phyloP scores from a whole-genome alignment of 1,140 invertebrate genomes.

The Radopholus similis region DNA sequence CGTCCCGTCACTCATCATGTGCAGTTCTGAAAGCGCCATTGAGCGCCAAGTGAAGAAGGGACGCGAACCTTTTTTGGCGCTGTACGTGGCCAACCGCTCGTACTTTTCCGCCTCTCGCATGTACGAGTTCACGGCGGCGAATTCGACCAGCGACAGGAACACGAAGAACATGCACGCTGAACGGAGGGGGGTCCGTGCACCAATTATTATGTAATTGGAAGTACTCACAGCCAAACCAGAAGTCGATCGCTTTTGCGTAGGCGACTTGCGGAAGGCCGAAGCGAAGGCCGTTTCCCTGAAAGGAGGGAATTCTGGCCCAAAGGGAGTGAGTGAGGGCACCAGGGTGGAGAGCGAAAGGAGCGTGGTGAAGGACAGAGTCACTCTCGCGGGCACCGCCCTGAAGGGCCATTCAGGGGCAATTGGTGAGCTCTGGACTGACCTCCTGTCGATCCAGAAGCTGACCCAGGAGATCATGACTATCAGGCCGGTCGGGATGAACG shows the following conservation, averaged over 20 bases:
- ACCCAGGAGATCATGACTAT: constrained; percentile 84
- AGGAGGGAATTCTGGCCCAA: background rate
- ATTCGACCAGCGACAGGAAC: constrained; percentile 52
- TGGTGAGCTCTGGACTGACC: no score
- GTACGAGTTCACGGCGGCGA: constrained; percentile 55
- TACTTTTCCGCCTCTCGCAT: constrained; percentile 57
- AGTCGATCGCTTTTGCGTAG: constrained; percentile 44
- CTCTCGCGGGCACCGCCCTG: constrained; percentile 55
- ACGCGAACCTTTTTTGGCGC: constrained; percentile 31
- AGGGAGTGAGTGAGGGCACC: constrained; percentile 12
- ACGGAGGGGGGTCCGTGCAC: background rate
- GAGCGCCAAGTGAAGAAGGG: no score
- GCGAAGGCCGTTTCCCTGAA: constrained; percentile 40
- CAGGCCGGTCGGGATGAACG: constrained; percentile 76
- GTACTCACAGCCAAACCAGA: constrained; percentile 43
- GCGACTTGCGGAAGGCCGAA: constrained; percentile 43
- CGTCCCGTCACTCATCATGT: background rate
- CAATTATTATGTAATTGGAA: background rate
- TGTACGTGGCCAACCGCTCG: constrained; percentile 44
- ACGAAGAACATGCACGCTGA: constrained; percentile 56
- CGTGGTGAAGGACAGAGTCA: constrained; percentile 56
- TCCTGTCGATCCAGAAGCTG: constrained; percentile 58
- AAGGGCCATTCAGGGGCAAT: no score
- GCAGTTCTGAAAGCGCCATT: background rate
- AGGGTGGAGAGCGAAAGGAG: constrained; percentile 53